Conservation (phyloP, 2,888 invertebrate species). For the Lasioglossum marginatum region DNA sequence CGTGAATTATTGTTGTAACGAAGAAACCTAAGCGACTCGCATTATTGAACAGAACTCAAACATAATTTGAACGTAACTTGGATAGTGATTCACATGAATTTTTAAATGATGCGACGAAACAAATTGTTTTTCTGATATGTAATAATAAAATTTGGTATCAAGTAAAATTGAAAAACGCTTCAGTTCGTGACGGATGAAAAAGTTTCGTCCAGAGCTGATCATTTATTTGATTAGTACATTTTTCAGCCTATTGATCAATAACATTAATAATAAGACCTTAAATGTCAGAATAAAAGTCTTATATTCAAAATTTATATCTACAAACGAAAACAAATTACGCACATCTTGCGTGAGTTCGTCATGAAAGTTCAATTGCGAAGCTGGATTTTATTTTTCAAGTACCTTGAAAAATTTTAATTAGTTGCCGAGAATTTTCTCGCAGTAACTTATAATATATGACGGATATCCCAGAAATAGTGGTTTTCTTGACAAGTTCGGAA, state of each 20-base stretch:
- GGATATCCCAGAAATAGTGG: slow-evolving; percentile 26
- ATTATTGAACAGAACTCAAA: background rate
- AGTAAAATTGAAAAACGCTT: background rate
- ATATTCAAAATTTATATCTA: background rate
- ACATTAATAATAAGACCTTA: background rate
- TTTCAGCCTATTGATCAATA: background rate
- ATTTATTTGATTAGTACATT: background rate
- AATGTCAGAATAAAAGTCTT: background rate
- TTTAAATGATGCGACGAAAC: too few relatives aligned
- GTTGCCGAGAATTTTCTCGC: slow-evolving; percentile 12
- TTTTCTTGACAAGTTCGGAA: slow-evolving; percentile 28
- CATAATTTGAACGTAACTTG: background rate
- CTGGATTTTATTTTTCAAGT: background rate
- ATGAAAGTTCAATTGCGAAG: background rate
- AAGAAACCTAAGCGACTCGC: background rate
- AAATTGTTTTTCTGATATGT: background rate
- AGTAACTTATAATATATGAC: slow-evolving; percentile 26
- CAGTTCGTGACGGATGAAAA: background rate
- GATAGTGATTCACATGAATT: background rate
- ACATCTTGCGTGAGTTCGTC: background rate
- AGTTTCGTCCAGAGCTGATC: too few relatives aligned
- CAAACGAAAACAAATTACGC: background rate
- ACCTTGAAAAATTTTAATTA: slow-evolving; percentile 46
- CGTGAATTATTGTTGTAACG: background rate
- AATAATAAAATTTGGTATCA: background rate